Conservation (phyloP, 92 coral and sea anemone species). For the Epizoanthus ramosus region DNA sequence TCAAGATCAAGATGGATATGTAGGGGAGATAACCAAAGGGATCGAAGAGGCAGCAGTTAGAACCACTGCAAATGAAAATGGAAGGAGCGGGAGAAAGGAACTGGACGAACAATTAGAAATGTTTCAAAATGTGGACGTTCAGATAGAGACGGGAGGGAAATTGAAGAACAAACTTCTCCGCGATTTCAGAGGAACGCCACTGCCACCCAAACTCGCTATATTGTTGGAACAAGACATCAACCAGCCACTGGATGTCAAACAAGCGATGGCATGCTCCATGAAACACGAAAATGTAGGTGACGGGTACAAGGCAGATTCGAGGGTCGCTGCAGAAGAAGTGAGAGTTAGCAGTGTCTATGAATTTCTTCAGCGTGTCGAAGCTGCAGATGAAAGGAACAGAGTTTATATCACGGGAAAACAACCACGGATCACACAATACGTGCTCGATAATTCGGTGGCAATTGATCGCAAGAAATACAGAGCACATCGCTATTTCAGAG, state of each 20-base stretch:
- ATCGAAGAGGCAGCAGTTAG: too few species aligned
- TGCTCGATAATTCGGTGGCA: neutral
- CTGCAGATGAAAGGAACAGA: neutral
- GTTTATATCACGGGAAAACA: neutral
- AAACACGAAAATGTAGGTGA: neutral
- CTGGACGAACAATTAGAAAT: too few species aligned
- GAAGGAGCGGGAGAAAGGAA: too few species aligned
- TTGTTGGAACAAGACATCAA: constrained; percentile 1
- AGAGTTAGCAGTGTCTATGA: neutral
- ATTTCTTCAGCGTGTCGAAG: neutral
- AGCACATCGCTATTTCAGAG: constrained; percentile 16
- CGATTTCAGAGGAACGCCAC: too few species aligned
- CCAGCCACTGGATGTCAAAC: neutral
- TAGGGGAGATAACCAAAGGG: too few species aligned
- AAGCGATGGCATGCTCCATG: neutral
- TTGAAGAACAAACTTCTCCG: too few species aligned
- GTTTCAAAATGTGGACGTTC: too few species aligned
- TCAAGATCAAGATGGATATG: too few species aligned
- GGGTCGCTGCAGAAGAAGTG: too few species aligned
- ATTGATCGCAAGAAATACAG: neutral
- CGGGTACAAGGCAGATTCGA: too few species aligned
- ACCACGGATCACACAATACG: neutral
- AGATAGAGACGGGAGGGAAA: too few species aligned
- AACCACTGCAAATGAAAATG: too few species aligned
- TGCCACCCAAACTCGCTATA: neutral